Base-by-base conservation (phyloP, 2,888 invertebrate genomes). In the Amblyjoppa proteus region DNA sequence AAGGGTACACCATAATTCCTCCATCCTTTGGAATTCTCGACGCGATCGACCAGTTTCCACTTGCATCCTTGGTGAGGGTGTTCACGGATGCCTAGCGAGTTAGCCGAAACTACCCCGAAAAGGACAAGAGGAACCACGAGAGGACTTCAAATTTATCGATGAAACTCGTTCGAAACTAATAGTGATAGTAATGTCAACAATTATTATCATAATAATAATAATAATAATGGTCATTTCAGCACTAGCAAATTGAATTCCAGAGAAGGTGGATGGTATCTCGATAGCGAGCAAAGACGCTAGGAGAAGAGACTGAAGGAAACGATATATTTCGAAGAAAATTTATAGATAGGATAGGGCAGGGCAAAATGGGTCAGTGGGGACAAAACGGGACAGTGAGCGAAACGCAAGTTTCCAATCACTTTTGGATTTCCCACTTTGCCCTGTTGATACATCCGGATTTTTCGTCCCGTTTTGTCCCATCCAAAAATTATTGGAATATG, bases 1-100 rank as follows among this genome's bases (percentile, higher is more conserved):
- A 78, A 51, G 58, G 41, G 69, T 56, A 45, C 61, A 73, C 58
- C 69, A 78, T 81, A 51, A 85, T 81, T 85, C n/a, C 53, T 51
- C 78, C 74, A 81, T 69, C 77, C 16, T 45, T 77, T 78, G 74
- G 78, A 85, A 84, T 81, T 84, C 71, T 74, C 73, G 3, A 66
- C 53, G 76, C 66, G 73, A 81, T 78, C 69, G 38, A 11, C n/a
- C 7, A 7, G 34, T 16, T 61, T 73, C 41, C 56, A 13, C 20
- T 11, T 41, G 56, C 41, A 38, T 4, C 38, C 38, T 34, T 11
- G 56, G 38, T 20, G 20, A 53, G 38, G 20, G 20, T 20, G 73
- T 34, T 38, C 74, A 56, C 61, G 58, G 20, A 70, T 20, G 25
- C 56, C 51, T 45, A 20, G 49, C 41, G 75, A 76, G 51, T 82